Base-by-base conservation (phyloP, 1,140 invertebrate species). In the Drosophila serrata region DNA sequence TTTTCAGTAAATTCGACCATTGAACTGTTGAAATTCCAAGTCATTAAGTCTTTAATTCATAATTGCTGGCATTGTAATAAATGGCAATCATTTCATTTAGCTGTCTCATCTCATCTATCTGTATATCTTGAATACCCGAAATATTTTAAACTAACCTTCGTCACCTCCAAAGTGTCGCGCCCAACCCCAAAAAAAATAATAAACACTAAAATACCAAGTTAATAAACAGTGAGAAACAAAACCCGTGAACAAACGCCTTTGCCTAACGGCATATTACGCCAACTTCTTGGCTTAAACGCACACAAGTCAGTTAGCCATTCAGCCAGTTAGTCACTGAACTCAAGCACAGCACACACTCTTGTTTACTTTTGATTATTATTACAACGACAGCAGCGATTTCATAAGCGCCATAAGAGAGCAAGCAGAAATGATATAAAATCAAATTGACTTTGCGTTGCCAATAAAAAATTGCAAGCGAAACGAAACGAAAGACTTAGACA, bases 401-500 rank as follows among this genome's bases (percentile, higher is more conserved):
- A 53, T 76, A 76, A 76, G 61, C 60, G 33, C 31, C 40, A 35
- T 53, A 27, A 60, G 61, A 43, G 33, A 37, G 68, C 53, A 74
- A 60, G 27, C 55, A 35, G 31, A 59, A 74, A 69, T 60, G 73
- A 51, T 56, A 79, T 43, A 42, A 79, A 65, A 62, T 74, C 46
- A 48, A 70, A 48, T 48, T 37, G 46, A 45, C 49, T 60, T 58
- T 17, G 57, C 62, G 69, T 58, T 22, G 63, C 57, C 68, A 69
- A 90, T 84, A 90, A 90, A 90, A 77, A 79, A 84, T 68, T 43
- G 67, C 58, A 73, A 73, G 62, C 63, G 19, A n/a, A n/a, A n/a
- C 35, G 13, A 64, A 88, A 85, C 61, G 59, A 75, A 85, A 79
- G 65, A 90, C 70, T 88, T 88, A 81, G 69, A 78, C 73, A 90